Conservation (phyloP, 2,113 vertebrate genomes). For the Puma concolor region DNA sequence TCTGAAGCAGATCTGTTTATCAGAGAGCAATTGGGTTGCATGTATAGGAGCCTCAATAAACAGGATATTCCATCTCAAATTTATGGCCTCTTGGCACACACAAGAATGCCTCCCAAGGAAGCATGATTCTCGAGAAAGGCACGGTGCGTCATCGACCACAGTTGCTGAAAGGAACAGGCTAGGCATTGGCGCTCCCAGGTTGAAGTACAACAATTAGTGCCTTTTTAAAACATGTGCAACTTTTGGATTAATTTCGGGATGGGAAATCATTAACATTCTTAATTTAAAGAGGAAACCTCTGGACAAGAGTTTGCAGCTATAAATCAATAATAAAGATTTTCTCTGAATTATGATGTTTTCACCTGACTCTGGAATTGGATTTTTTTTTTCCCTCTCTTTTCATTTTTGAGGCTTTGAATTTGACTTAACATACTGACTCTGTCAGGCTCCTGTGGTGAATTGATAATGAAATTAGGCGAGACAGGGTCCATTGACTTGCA, state of each 20-base stretch:
- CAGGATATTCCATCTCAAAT: slow-evolving; percentile 36
- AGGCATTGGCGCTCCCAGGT: background rate
- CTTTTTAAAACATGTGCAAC: background rate
- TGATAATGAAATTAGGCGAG: slow-evolving; percentile 74
- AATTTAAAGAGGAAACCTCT: slow-evolving; percentile 64
- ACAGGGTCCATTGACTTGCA: slow-evolving; percentile 61
- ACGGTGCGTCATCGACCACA: accelerated
- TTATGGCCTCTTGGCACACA: background rate
- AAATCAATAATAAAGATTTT: slow-evolving; percentile 68
- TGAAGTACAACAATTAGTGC: background rate
- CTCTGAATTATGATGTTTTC: slow-evolving; percentile 66
- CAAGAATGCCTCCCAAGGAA: background rate
- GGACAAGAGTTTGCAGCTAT: slow-evolving; percentile 44
- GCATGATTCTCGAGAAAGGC: background rate
- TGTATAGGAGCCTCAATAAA: background rate
- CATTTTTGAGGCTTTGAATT: slow-evolving; percentile 62
- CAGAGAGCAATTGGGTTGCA: background rate
- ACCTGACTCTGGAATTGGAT: slow-evolving; percentile 57
- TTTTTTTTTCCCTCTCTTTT: background rate
- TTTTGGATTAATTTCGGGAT: slow-evolving; percentile 55
- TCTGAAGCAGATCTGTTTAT: slow-evolving; percentile 44
- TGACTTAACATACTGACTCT: slow-evolving; percentile 65
- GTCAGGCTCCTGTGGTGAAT: slow-evolving; percentile 39
- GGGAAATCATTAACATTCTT: slow-evolving; percentile 54
- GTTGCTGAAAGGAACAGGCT: background rate